Percentiles rank a stretch among this genome's conserved stretches.
Conservation (phyloP, 1,140 invertebrate species). For the Lepidostoma basale region DNA sequence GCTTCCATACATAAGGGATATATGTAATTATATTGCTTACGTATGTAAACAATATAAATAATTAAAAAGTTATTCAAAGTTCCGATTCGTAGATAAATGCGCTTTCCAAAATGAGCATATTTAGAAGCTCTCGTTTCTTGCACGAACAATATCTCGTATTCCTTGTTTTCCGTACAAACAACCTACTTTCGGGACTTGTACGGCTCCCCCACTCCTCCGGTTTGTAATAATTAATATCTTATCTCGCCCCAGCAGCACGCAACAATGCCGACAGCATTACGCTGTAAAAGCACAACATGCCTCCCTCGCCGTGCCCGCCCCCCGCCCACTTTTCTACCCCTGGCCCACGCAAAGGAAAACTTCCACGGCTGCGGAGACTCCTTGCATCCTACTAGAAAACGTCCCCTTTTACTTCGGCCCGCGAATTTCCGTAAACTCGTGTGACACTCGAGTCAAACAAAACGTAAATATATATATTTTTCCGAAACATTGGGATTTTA, state of each 20-base stretch:
- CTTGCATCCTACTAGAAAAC: not conserved
- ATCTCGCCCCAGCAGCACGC: constrained; percentile 40
- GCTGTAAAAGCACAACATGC: constrained; percentile 42
- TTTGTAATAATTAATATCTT: constrained; percentile 46
- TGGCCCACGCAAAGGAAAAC: not conserved
- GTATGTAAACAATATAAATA: too few species aligned
- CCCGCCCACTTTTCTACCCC: not conserved
- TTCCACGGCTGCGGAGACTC: not conserved
- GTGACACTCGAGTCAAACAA: too few species aligned
- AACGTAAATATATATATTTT: too few species aligned
- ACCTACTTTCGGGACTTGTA: not conserved
- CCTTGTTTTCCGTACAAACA: not conserved
- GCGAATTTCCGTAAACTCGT: too few species aligned
- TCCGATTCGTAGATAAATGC: too few species aligned
- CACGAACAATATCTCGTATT: not conserved
- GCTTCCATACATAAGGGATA: too few species aligned
- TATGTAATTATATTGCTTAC: too few species aligned
- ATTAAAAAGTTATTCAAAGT: too few species aligned
- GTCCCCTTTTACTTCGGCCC: not conserved
- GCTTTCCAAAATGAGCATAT: too few species aligned
- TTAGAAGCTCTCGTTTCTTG: too few species aligned
- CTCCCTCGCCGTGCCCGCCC: constrained; percentile 5
- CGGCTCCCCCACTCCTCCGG: constrained; percentile 10
- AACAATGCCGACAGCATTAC: constrained; percentile 38
- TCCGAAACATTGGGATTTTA: too few species aligned